phyloP scores from a whole-genome alignment of 2,113 vertebrate species.

The Orientallactaga bullata region DNA sequence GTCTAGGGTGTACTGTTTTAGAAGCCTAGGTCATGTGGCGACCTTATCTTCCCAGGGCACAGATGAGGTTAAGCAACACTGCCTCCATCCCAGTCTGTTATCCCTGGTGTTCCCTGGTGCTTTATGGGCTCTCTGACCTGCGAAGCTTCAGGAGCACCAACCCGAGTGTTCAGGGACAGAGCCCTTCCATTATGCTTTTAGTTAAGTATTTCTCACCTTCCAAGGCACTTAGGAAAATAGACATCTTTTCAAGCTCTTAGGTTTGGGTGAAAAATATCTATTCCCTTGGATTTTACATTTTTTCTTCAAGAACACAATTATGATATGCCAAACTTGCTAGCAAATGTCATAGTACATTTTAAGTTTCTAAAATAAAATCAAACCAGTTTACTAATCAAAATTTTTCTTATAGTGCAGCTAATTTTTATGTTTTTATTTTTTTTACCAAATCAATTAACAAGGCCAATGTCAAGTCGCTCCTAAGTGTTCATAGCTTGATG shows the following conservation, averaged over 20 bases:
- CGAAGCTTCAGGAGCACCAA: background rate
- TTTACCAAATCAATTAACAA: background rate
- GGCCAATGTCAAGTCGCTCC: background rate
- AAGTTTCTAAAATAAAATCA: background rate
- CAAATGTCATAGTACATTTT: background rate
- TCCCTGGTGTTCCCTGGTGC: background rate
- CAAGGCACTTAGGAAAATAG: conserved; percentile 26
- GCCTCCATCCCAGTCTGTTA: background rate
- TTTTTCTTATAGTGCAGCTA: background rate
- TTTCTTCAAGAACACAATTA: background rate
- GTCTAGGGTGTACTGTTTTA: background rate
- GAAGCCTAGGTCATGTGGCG: too few species aligned
- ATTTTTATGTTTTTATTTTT: too few species aligned
- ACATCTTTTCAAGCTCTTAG: background rate
- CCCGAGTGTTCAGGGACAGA: background rate
- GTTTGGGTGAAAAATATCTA: too few species aligned
- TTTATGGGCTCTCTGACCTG: background rate
- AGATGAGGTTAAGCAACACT: background rate
- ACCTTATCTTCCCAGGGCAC: background rate
- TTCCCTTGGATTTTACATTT: background rate
- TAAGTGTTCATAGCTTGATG: background rate
- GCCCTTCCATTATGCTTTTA: background rate
- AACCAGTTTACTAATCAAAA: background rate
- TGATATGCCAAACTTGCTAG: background rate
- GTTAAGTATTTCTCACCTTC: background rate